These are phyloP conservation scores for Agrotis puta DNA, from an alignment of 2,888 invertebrate species.

Conservation along the genomic window DNA sequence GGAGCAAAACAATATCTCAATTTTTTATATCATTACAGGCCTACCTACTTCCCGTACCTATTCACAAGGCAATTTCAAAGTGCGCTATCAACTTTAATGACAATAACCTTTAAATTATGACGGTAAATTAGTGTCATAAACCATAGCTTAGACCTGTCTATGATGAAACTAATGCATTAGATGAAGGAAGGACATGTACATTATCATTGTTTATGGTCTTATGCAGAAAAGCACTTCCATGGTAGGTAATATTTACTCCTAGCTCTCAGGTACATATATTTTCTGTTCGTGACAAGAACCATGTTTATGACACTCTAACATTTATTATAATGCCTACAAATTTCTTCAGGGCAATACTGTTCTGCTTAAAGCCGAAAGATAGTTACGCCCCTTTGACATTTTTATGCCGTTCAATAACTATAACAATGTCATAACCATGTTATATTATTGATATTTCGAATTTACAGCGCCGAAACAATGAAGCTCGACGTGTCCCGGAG, in stretches of 20 bases:
- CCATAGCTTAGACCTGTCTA: conserved; percentile 55
- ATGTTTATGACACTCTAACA: neutral
- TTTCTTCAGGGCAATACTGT: too few species aligned
- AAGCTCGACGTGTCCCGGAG: too few species aligned
- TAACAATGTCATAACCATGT: too few species aligned
- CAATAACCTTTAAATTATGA: conserved; percentile 76
- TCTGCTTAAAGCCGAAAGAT: too few species aligned
- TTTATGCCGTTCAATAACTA: too few species aligned
- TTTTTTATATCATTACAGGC: conserved; percentile 16
- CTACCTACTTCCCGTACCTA: conserved; percentile 46
- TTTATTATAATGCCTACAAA: too few species aligned
- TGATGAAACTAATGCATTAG: conserved; percentile 48
- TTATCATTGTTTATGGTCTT: conserved; percentile 49
- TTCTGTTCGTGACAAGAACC: neutral
- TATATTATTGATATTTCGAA: too few species aligned
- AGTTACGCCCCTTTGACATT: too few species aligned
- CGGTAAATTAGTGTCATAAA: conserved; percentile 76
- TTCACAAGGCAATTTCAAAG: conserved; percentile 61
- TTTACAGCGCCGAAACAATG: too few species aligned
- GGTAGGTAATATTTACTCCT: conserved; percentile 11
- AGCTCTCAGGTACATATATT: neutral
- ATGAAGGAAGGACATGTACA: conserved; percentile 50
- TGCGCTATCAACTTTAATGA: conserved; percentile 71
- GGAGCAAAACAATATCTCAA: conserved; percentile 28
- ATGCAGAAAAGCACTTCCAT: conserved; percentile 29